Evolutionary conservation across 30 jellyfish, hydroid and myxozoan species (phyloP).

Genomic region (Turritopsis dohrnii): DNA sequence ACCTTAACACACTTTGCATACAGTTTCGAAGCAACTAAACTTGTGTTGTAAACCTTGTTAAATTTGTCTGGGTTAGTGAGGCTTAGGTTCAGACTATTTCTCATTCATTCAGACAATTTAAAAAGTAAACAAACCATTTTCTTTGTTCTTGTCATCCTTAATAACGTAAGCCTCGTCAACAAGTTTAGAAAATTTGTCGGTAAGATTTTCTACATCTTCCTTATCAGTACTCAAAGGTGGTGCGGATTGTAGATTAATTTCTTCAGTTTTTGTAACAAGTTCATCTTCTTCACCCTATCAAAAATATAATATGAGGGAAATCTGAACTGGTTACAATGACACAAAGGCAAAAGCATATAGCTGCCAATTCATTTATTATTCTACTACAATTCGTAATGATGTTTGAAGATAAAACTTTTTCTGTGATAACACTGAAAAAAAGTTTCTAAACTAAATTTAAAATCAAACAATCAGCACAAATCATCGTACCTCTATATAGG

Average conservation of each 20-base stretch:
- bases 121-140: not conserved
- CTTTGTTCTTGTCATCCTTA: slow-evolving; percentile 47
- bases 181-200: slow-evolving; percentile 72
- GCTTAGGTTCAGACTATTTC: too few species aligned
- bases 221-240: slow-evolving; percentile 46
- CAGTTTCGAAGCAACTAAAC: too few species aligned
- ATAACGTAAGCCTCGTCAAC: slow-evolving; percentile 78
- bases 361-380: too few species aligned
- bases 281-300: slow-evolving; percentile 65
- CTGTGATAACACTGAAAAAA: too few species aligned
- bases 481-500: slow-evolving; percentile 5
- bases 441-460: not conserved
- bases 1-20: too few species aligned
- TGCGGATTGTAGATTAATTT: slow-evolving; percentile 43
- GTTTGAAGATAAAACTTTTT: too few species aligned
- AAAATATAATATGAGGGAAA: too few species aligned
- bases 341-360: too few species aligned
- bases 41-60: too few species aligned
- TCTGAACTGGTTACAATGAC: too few species aligned
- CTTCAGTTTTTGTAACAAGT: slow-evolving; percentile 51
- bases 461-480: not conserved
- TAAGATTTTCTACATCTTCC: slow-evolving; percentile 74
- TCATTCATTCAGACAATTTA: slow-evolving; percentile 48
- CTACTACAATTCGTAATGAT: too few species aligned
- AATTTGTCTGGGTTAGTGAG: too few species aligned